Percentiles rank a stretch among this genome's conserved stretches.
Evolutionary conservation across 2,888 invertebrate species (phyloP).

Genomic region (Tiliacea citrago): DNA sequence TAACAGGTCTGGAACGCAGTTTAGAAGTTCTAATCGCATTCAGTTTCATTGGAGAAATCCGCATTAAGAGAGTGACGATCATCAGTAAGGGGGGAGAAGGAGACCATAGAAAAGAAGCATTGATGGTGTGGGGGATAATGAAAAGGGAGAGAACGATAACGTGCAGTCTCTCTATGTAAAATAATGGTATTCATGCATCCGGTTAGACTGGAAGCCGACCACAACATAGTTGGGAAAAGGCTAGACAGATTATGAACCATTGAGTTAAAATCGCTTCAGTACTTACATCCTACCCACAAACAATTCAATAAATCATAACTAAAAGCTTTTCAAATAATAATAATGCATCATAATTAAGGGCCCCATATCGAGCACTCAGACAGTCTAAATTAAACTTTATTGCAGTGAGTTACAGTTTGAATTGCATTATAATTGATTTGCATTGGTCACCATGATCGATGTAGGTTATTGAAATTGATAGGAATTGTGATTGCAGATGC

Average conservation of each 20-base stretch:
- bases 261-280: not conserved
- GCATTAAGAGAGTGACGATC: not conserved
- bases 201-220: too few relatives aligned
- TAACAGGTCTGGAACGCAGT: too few relatives aligned
- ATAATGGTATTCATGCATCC: too few relatives aligned
- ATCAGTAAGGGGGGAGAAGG: not conserved
- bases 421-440: slow-evolving; percentile 49
- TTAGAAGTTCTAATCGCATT: too few relatives aligned
- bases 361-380: slow-evolving; percentile 22
- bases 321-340: slow-evolving; percentile 48
- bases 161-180: not conserved
- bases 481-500: slow-evolving; percentile 50
- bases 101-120: not conserved
- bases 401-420: slow-evolving; percentile 26
- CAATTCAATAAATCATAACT: slow-evolving; percentile 53
- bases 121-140: not conserved
- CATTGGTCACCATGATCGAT: slow-evolving; percentile 54
- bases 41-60: too few relatives aligned
- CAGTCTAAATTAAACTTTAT: slow-evolving; percentile 60
- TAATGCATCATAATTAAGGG: slow-evolving; percentile 61
- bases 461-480: slow-evolving; percentile 55
- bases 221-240: too few relatives aligned
- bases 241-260: too few relatives aligned
- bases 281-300: slow-evolving; percentile 5
- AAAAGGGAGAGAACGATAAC: too few relatives aligned